Percentiles rank a stretch among this genome's conserved stretches.
These are phyloP conservation scores for Rhabdophis nuchalis DNA, from an alignment of 2,797 vertebrate species.

Conservation along the genomic window DNA sequence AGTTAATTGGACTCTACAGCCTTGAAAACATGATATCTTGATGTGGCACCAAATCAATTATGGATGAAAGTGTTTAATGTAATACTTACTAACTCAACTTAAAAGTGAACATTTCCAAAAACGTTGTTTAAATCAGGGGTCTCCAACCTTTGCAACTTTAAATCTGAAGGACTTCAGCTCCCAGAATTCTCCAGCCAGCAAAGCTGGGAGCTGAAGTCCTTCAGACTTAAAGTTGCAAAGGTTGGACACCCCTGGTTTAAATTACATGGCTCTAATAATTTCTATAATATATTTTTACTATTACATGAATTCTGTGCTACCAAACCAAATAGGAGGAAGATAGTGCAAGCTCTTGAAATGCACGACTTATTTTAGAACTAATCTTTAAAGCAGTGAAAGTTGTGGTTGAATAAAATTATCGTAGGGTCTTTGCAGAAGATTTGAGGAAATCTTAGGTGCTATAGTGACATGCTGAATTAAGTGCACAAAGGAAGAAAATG, in stretches of 20 bases:
- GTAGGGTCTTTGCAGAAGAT: too few relatives aligned
- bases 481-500: background rate
- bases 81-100: background rate
- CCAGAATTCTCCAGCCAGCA: too few relatives aligned
- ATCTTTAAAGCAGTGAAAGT: background rate
- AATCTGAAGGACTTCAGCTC: too few relatives aligned
- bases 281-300: background rate
- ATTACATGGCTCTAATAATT: background rate
- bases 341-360: background rate
- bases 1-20: background rate
- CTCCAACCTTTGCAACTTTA: too few relatives aligned
- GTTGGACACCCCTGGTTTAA: too few relatives aligned
- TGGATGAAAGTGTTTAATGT: background rate
- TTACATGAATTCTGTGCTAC: background rate
- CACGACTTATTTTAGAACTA: background rate
- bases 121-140: background rate
- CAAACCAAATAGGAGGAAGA: background rate
- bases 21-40: background rate
- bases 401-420: too few relatives aligned
- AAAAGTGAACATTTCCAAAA: background rate
- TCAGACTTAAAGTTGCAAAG: too few relatives aligned
- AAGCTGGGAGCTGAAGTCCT: too few relatives aligned
- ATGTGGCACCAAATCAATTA: background rate
- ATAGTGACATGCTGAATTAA: too few relatives aligned
- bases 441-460: too few relatives aligned